These are phyloP conservation scores for Latrodectus geometricus DNA, from an alignment of 1,140 invertebrate genomes.

Conservation along the genomic window DNA sequence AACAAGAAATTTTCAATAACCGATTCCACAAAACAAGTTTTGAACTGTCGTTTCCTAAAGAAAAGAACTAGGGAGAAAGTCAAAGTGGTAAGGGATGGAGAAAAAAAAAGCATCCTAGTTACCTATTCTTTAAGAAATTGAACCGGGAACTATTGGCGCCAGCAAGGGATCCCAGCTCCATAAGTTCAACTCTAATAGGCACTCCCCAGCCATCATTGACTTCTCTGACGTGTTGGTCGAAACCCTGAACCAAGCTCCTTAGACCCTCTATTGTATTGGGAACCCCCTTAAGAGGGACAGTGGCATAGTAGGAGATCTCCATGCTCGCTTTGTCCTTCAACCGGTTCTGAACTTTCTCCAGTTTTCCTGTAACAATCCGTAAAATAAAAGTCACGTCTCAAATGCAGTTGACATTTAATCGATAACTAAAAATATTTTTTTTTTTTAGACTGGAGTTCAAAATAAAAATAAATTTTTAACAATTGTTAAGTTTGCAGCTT, in stretches of 20 bases:
- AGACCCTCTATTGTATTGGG: constrained; percentile 58
- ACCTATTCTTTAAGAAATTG: constrained; percentile 45
- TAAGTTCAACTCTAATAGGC: constrained; percentile 58
- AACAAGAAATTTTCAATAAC: no score
- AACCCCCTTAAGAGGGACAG: constrained; percentile 55
- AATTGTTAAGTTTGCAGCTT: no score
- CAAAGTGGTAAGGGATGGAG: no score
- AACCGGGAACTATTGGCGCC: constrained; percentile 47
- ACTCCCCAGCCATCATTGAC: constrained; percentile 56
- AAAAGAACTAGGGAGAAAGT: no score
- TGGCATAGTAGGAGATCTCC: constrained; percentile 62
- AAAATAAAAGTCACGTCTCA: no score
- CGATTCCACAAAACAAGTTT: no score
- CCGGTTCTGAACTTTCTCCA: constrained; percentile 42
- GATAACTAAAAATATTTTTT: no score
- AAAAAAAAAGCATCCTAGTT: neutral
- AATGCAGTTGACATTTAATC: no score
- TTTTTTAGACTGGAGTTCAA: no score
- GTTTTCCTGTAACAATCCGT: constrained; percentile 39
- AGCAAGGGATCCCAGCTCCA: constrained; percentile 25
- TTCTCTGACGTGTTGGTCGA: constrained; percentile 50
- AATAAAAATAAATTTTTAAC: no score
- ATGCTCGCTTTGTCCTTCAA: constrained; percentile 51
- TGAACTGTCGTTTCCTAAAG: no score
- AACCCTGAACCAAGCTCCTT: constrained; percentile 37